Conservation (phyloP, 2,113 vertebrate species). For the Capreolus pygargus region DNA sequence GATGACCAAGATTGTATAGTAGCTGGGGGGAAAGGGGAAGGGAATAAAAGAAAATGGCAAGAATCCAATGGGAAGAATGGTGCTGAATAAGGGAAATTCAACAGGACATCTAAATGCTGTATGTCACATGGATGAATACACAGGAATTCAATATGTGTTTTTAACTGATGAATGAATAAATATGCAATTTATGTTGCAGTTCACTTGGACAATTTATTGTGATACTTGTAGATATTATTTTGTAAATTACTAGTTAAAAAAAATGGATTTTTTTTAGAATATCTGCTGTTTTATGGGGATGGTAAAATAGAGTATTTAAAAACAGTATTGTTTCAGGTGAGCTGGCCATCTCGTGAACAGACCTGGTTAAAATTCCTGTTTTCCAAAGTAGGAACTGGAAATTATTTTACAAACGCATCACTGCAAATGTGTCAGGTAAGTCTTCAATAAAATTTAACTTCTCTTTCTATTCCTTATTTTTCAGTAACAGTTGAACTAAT, state of each 20-base stretch:
- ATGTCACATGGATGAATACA: not conserved
- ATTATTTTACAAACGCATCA: not conserved
- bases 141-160: not conserved
- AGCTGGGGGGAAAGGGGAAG: fast-evolving
- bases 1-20: not conserved
- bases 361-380: not conserved
- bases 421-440: not conserved
- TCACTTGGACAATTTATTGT: not conserved
- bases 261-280: not conserved
- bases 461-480: not conserved
- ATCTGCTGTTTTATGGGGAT: not conserved
- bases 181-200: not conserved
- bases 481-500: not conserved
- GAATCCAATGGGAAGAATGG: not conserved
- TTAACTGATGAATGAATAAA: not conserved
- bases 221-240: not conserved
- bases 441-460: not conserved
- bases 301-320: not conserved
- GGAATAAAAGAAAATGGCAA: not conserved
- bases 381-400: not conserved
- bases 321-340: not conserved
- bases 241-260: not conserved
- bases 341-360: not conserved
- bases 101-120: not conserved
- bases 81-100: not conserved